These are phyloP conservation scores for Pseudomyrmex pallidus DNA, from an alignment of 1,140 invertebrate genomes.

Conservation along the genomic window DNA sequence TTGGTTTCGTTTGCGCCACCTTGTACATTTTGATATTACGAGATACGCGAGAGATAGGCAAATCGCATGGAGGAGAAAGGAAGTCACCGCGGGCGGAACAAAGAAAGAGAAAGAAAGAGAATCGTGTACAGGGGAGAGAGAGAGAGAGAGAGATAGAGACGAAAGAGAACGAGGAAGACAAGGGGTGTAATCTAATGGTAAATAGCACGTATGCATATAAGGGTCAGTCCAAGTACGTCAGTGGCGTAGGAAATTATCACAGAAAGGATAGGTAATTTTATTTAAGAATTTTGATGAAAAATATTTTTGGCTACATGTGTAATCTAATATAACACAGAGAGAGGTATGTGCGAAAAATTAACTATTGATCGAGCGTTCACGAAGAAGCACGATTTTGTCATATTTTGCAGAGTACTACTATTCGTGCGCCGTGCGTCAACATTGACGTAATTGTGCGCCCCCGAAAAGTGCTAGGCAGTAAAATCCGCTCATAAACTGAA, in stretches of 20 bases:
- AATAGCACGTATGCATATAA: conserved; percentile 65
- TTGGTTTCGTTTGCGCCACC: conserved; percentile 38
- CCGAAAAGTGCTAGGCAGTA: background rate
- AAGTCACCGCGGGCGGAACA: conserved; percentile 28
- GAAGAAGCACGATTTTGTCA: background rate
- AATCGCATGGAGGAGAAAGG: conserved; percentile 26
- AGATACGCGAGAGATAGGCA: conserved; percentile 46
- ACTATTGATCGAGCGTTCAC: background rate
- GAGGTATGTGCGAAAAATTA: background rate
- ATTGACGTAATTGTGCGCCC: background rate
- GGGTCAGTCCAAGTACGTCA: conserved; percentile 48
- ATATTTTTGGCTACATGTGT: no score
- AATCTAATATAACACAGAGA: no score
- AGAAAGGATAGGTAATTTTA: background rate
- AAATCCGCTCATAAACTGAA: conserved; percentile 7
- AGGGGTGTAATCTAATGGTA: conserved; percentile 71
- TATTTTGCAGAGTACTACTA: background rate
- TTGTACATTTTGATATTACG: conserved; percentile 38
- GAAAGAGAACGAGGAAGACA: conserved; percentile 64
- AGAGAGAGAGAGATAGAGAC: no score
- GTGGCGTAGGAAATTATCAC: conserved; percentile 37
- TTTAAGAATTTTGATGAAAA: background rate
- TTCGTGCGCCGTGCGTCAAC: background rate
- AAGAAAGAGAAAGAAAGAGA: conserved; percentile 59
- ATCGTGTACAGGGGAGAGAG: conserved; percentile 58